These are phyloP conservation scores for Pherbina coryleti DNA, from an alignment of 2,888 invertebrate species.

Conservation along the genomic window DNA sequence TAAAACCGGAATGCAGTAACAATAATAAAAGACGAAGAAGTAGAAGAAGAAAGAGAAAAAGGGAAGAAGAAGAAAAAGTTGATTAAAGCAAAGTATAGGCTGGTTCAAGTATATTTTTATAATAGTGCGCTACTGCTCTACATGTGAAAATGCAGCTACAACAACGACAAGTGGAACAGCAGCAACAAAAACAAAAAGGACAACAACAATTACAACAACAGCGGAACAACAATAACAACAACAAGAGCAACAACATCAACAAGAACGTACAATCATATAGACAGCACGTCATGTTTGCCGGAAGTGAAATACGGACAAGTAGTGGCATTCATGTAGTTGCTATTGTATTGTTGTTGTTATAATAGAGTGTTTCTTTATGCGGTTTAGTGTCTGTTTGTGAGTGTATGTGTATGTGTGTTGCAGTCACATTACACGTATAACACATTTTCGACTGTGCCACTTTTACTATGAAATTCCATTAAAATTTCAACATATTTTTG, in stretches of 20 bases:
- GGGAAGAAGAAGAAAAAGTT: not conserved
- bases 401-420: not conserved
- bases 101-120: not conserved
- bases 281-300: constrained; percentile 37
- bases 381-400: not conserved
- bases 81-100: not conserved
- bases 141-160: not conserved
- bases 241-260: not conserved
- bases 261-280: constrained; percentile 15
- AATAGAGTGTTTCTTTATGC: not conserved
- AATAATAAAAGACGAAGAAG: no score
- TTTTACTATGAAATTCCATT: constrained; percentile 35
- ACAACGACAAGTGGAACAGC: not conserved
- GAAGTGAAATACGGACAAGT: constrained; percentile 32
- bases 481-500: constrained; percentile 22
- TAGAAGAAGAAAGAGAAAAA: not conserved
- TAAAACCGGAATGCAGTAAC: not conserved
- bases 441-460: constrained; percentile 22
- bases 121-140: not conserved
- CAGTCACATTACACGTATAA: constrained; percentile 13
- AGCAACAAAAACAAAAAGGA: not conserved
- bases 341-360: constrained; percentile 22
- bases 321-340: constrained; percentile 15
- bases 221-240: no score
- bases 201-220: constrained; percentile 1